Base-by-base conservation (phyloP, 2,113 vertebrate genomes). In the Pycnonotus jocosus region DNA sequence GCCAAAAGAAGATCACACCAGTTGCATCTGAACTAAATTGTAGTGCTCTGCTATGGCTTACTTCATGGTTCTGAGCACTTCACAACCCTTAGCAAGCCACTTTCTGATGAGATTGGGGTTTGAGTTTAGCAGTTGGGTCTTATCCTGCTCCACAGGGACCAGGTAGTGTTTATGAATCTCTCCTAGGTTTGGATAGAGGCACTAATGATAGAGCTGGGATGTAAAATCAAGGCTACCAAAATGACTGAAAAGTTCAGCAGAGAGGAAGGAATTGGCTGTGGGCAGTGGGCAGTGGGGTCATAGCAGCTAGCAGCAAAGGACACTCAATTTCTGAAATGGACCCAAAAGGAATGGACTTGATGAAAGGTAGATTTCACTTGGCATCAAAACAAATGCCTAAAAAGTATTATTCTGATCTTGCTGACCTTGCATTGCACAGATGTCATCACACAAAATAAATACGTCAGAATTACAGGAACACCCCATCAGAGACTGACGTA, bases 401-500 rank as follows among this genome's bases (percentile, higher is more conserved):
- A 53, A 40, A 28, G 2, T 6, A 3, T 68, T 79, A 8, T 90
- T 90, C 44, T 88, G 33, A 44, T 64, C 44, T 53, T 51, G 33
- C 23, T 38, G 54, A 76, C 17, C 21, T 56, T 45, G 40, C 28
- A 38, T 17, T 35, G 24, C 14, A 48, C 15, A 56, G 31, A 47
- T 11, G 4, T 42, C 25, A 78, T 74, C 12, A 10, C 15, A 54
- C 33, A 38, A 80, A 77, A 88, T 37, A 85, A 53, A 73, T 16
- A 30, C 0, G 1, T 19, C 18, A 65, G 24, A 54, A n/a, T 72
- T 57, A 61, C 23, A 81, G 50, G 51, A 68, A 5, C 2, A 38
- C 13, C 9, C 5, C 15, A 37, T 22, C 33, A 60, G 31, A 81
- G 15, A 31, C 22, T 68, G 35, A 51, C 0, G 0, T 7, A 10